Conservation (phyloP, 2,113 vertebrate genomes). For the Hypanus sabinus region DNA sequence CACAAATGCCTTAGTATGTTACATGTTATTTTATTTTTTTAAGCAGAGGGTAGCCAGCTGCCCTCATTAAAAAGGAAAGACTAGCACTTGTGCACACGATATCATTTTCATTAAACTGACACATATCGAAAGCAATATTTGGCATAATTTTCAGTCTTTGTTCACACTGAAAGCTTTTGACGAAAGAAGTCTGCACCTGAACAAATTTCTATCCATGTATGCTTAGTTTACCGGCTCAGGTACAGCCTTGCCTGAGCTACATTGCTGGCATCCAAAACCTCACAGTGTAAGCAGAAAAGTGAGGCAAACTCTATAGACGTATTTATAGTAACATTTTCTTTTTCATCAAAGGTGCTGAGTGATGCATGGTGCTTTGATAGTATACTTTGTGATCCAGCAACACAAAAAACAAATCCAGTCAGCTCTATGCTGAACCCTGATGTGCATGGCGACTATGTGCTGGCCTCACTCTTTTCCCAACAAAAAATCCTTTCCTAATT, state of each 20-base stretch:
- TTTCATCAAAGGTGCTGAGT: constrained; percentile 45
- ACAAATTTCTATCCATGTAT: constrained; percentile 18
- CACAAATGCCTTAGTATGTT: constrained; percentile 39
- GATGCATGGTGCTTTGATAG: constrained; percentile 71
- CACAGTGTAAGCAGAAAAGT: constrained; percentile 28
- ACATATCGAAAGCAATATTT: constrained; percentile 43
- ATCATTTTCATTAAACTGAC: constrained; percentile 42
- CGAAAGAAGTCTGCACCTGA: constrained; percentile 25
- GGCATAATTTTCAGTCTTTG: constrained; percentile 19
- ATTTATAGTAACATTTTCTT: constrained; percentile 41
- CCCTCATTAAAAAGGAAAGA: not conserved
- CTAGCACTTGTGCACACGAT: constrained; percentile 31
- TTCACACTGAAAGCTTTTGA: constrained; percentile 18
- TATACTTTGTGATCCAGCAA: constrained; percentile 43
- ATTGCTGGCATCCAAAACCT: constrained; percentile 34
- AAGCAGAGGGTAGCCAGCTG: constrained; percentile 11
- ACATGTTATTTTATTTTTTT: constrained; percentile 24
- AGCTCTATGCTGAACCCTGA: constrained; percentile 51
- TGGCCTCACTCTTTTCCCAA: constrained; percentile 50
- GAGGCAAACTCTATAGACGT: constrained; percentile 21
- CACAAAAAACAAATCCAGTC: constrained; percentile 42
- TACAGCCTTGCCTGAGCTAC: constrained; percentile 38
- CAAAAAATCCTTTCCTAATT: constrained; percentile 66
- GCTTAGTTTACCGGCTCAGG: constrained; percentile 38
- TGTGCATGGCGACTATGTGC: constrained; percentile 78